Base-by-base conservation (phyloP, 2,797 vertebrate genomes). In the Rousettus madagascariensis region DNA sequence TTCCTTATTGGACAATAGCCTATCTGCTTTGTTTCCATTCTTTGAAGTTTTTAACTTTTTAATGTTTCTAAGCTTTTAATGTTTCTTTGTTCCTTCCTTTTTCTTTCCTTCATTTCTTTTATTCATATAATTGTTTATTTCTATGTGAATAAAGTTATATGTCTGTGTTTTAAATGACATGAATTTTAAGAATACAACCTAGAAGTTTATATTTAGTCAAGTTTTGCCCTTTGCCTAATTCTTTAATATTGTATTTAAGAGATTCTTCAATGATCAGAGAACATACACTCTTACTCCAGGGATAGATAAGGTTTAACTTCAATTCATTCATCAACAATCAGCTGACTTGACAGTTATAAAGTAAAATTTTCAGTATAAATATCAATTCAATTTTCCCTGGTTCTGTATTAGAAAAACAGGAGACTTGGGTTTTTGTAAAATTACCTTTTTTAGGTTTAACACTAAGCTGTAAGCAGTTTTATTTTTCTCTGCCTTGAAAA, bases 401-500 rank as follows among this genome's bases (percentile, higher is more conserved):
- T n/a, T 28, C 12, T 75, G 3, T 36, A 19, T 88, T 59, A 71
- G 13, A 71, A 79, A 77, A 79, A 79, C 22, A 68, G 51, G 22
- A 74, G 19, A 65, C 38, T 91, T 75, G 36, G 15, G 12, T 71
- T 88, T 95, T 78, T 66, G 28, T 79, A 33, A 53, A 41, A 38
- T 51, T 30, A 30, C 66, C 4, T 15, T 13, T 74, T 74, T 85
- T 82, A 55, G 59, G 4, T 83, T 90, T 91, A 66, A 69, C 3
- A 30, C 3, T 38, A 69, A 46, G 4, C 28, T 68, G 2, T 43
- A 33, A 79, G 68, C 5, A 77, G 19, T 63, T 84, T 82, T 65
- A 28, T 80, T 85, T 92, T 96, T 66, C 6, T 84, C 9, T 79
- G 49, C 55, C 38, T 85, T 85, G 57, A 75, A 93, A 87, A 61